A percentile compares a stretch with the other conserved stretches of the same genome.
Evolutionary conservation across 2,113 vertebrate species (phyloP).

Genomic region (Lichenostomus cassidix): DNA sequence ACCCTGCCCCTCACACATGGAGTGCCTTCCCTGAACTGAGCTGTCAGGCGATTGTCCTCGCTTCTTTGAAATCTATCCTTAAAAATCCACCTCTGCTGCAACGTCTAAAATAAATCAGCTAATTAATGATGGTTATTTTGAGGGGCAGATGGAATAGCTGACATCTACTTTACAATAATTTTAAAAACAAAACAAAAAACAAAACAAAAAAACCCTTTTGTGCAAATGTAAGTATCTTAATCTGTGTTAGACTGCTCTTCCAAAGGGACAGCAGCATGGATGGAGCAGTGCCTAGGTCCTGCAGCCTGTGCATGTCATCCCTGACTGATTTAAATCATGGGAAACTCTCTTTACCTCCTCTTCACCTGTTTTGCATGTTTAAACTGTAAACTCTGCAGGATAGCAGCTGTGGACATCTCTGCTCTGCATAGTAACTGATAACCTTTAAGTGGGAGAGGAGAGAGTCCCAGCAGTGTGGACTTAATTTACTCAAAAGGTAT

Average conservation of each 20-base stretch:
- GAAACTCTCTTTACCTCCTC: background rate
- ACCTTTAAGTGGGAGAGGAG: background rate
- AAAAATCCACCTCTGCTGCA: conserved; percentile 50
- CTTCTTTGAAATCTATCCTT: conserved; percentile 50
- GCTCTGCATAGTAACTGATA: background rate
- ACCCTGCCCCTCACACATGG: conserved; percentile 27
- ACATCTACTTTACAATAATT: conserved; percentile 54
- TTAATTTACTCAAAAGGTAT: background rate
- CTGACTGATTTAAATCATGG: background rate
- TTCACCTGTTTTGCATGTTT: background rate
- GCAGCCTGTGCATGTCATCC: background rate
- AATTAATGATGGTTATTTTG: conserved; percentile 56
- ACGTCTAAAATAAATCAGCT: conserved; percentile 34
- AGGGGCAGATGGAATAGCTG: conserved; percentile 62
- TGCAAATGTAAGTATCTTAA: background rate
- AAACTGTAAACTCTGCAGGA: background rate
- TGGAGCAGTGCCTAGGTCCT: background rate
- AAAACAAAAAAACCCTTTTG: background rate
- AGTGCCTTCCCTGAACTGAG: conserved; percentile 47
- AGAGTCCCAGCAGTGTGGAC: background rate
- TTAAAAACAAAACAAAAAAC: background rate
- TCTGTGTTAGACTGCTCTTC: background rate
- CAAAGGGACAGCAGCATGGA: background rate
- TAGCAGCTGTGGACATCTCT: background rate
- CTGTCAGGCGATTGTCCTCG: conserved; percentile 31